Evolutionary conservation across 2,797 vertebrate genomes (phyloP).

Genomic region (Cyprinella venusta): DNA sequence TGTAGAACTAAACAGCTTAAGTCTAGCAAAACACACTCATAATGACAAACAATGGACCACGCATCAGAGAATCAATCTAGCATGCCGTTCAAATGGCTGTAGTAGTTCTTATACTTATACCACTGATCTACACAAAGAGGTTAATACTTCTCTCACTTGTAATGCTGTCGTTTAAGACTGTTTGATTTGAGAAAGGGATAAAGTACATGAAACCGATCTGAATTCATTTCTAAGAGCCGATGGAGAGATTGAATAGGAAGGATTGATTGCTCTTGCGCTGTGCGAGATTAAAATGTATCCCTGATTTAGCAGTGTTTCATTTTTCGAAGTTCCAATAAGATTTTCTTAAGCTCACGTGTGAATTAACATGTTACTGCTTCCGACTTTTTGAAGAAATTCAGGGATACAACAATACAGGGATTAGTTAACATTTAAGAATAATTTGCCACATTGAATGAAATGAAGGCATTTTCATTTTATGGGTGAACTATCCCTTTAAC

Average conservation of each 20-base stretch:
- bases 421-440: background rate
- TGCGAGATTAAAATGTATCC: conserved; percentile 36
- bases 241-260: conserved; percentile 49
- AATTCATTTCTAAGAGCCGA: conserved; percentile 40
- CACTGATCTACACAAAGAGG: conserved; percentile 40
- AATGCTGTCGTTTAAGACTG: conserved; percentile 43
- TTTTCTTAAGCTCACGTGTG: conserved; percentile 3
- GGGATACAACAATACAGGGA: background rate
- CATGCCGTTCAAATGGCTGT: background rate
- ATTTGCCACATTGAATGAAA: background rate
- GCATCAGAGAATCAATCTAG: conserved; percentile 42
- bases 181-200: conserved; percentile 37
- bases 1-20: conserved; percentile 59
- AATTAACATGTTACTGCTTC: conserved; percentile 4
- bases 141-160: conserved; percentile 46
- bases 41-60: conserved; percentile 54
- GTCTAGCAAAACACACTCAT: conserved; percentile 53
- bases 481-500: background rate
- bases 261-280: conserved; percentile 54
- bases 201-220: conserved; percentile 56
- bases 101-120: conserved; percentile 12
- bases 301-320: conserved; percentile 34
- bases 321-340: conserved; percentile 21
- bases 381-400: background rate
- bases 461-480: background rate